Base-by-base conservation (phyloP, 2,797 vertebrate genomes). In the Leontopithecus rosalia region DNA sequence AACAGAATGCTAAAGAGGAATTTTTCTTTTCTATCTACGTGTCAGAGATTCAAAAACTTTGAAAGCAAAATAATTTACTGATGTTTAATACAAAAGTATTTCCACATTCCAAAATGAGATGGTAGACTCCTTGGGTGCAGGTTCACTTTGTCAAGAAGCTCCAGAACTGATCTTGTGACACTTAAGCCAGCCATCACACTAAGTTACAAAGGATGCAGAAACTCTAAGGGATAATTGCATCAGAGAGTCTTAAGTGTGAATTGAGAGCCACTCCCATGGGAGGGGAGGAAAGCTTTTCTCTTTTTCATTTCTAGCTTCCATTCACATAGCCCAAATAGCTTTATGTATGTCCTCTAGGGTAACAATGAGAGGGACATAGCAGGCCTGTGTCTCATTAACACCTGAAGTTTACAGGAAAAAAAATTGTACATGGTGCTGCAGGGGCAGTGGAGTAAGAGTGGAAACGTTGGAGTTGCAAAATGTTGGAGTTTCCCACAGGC, bases 11-110 rank as follows among this genome's bases (percentile, higher is more conserved):
- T 88, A 79, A 90, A 95, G 33, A 61, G n/a, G 14, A 64, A 43
- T 73, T 52, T 70, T 94, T 83, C 58, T n/a, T 36, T 41, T 77
- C n/a, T 55, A n/a, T 43, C 43, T 43, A 10, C 8, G 36, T 95
- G 14, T 90, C 57, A 72, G 36, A 89, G 15, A 20, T 85, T 28
- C 30, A 75, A 90, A 91, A 92, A 19, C 2, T 91, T 24, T 87
- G 61, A 96, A 88, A 96, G 46, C 10, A 95, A 88, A 96, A 50
- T 57, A 85, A 87, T 77, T 87, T 92, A 33, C 36, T 41, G 17
- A 96, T 7, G 4, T 95, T 48, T 36, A 77, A 19, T 28, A 64
- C 43, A 89, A 95, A 55, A 52, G 6, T 24, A 41, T 55, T 39
- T 30, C 88, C 14, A 85, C 26, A 70, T 80, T 94, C 7, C 79